Evolutionary conservation across 2,797 vertebrate species (phyloP).

Genomic region (Rhincodon typus): DNA sequence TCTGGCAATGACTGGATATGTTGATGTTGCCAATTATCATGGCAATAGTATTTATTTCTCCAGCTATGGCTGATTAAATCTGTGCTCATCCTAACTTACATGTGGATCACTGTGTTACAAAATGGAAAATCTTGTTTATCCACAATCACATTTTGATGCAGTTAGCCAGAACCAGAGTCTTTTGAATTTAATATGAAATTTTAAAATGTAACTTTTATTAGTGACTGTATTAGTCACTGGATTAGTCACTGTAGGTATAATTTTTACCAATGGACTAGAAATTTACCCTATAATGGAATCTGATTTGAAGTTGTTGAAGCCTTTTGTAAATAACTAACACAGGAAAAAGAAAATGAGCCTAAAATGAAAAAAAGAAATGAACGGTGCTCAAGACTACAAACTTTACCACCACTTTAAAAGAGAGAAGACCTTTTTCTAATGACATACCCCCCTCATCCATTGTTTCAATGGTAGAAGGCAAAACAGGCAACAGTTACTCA

Average conservation of each 20-base stretch:
- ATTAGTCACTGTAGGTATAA: not conserved
- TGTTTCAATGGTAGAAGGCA: not conserved
- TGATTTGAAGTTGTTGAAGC: not conserved
- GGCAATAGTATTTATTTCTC: not conserved
- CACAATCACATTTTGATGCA: not conserved
- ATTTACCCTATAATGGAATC: not conserved
- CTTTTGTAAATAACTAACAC: not conserved
- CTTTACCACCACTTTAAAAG: not conserved
- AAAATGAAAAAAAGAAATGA: not conserved
- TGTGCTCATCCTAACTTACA: not conserved
- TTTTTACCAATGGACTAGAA: not conserved
- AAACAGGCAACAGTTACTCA: not conserved
- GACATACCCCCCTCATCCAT: not conserved
- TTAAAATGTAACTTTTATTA: constrained; percentile 2
- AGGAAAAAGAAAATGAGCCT: not conserved
- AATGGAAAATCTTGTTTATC: not conserved
- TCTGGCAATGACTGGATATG: not conserved
- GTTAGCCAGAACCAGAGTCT: too few species aligned
- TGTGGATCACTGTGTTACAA: not conserved
- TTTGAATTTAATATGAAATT: not conserved
- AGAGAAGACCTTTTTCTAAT: not conserved
- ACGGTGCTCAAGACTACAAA: not conserved
- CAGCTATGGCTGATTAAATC: not conserved
- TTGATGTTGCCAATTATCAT: not conserved
- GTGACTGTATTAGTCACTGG: not conserved